Conservation (phyloP, 2,797 vertebrate genomes). For the Peromyscus eremicus region DNA sequence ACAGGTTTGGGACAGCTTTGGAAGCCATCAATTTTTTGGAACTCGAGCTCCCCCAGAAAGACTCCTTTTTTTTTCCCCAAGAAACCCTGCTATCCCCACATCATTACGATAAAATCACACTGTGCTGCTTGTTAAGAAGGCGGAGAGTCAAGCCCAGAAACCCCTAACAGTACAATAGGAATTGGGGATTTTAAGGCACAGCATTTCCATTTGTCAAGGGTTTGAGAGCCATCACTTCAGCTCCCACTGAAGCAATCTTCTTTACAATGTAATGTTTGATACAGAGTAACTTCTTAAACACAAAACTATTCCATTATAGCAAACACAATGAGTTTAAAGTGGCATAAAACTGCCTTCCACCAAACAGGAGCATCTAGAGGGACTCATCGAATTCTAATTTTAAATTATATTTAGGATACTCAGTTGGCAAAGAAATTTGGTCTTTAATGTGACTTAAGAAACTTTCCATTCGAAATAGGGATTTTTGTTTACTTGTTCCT, state of each 20-base stretch:
- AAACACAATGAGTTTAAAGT: constrained; percentile 7
- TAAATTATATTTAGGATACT: constrained; percentile 11
- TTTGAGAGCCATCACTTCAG: not conserved
- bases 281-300: constrained; percentile 38
- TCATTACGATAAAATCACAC: not conserved
- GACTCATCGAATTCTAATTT: constrained; percentile 25
- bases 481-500: not conserved
- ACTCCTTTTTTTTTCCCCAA: not conserved
- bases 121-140: not conserved
- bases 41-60: not conserved
- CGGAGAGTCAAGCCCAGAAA: not conserved
- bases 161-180: not conserved
- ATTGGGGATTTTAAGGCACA: not conserved
- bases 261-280: not conserved
- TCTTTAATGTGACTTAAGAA: constrained; percentile 5
- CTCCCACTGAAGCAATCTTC: not conserved
- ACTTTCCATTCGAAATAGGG: not conserved
- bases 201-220: not conserved
- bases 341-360: not conserved
- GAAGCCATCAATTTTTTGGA: not conserved
- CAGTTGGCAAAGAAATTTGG: constrained; percentile 30
- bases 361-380: not conserved
- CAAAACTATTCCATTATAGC: constrained; percentile 3
- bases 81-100: not conserved
- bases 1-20: not conserved